Conservation (phyloP, 2,888 invertebrate genomes). For the Scrobipalpa costella region DNA sequence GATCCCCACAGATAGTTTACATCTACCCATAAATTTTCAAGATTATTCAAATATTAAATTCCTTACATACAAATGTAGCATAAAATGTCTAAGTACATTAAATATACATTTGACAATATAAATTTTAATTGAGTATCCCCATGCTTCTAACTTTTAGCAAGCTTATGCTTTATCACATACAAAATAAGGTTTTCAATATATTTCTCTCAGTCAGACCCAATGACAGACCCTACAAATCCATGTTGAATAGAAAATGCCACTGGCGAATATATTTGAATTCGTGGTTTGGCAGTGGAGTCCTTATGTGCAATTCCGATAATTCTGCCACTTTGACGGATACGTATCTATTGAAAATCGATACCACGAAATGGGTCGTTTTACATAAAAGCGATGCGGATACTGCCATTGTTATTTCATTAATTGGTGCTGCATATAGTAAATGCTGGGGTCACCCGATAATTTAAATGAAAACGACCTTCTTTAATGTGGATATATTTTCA, state of each 20-base stretch:
- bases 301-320: conserved; percentile 10
- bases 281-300: not conserved
- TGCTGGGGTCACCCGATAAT: not conserved
- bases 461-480: not conserved
- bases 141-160: no score
- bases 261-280: not conserved
- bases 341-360: conserved; percentile 20
- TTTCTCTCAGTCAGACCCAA: no score
- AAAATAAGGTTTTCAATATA: no score
- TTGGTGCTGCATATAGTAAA: not conserved
- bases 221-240: not conserved
- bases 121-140: no score
- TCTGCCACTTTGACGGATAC: conserved; percentile 13
- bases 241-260: not conserved
- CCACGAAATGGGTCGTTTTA: conserved; percentile 11
- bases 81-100: no score
- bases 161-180: no score
- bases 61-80: no score
- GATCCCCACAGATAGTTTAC: no score
- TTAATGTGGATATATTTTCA: not conserved
- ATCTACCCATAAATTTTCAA: no score
- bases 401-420: conserved; percentile 1
- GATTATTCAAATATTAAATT: no score
- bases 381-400: conserved; percentile 6
- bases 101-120: no score